phyloP scores from a whole-genome alignment of 92 coral and sea anemone genomes.

The Muricea muricata region DNA sequence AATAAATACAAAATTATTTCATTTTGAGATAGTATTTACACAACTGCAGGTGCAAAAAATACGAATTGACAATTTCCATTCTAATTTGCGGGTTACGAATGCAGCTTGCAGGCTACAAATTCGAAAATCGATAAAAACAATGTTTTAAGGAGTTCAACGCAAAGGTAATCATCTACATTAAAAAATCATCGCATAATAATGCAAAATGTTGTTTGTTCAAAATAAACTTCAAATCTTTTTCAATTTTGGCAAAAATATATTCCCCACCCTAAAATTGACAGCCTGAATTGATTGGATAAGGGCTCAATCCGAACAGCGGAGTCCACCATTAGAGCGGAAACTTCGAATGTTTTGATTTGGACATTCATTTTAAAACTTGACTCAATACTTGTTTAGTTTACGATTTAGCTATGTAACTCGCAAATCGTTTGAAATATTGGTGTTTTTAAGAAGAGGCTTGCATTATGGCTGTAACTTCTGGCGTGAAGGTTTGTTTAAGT shows the following conservation, averaged over 20 bases:
- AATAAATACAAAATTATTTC: neutral
- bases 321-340: neutral
- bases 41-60: neutral
- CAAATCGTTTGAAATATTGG: neutral
- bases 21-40: neutral
- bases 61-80: neutral
- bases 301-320: neutral
- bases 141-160: no score
- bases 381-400: neutral
- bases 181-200: neutral
- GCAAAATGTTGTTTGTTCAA: neutral
- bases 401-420: neutral
- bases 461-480: neutral
- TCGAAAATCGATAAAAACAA: neutral
- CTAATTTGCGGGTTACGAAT: neutral
- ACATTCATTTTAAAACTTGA: neutral
- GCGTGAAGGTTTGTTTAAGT: neutral
- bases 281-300: neutral
- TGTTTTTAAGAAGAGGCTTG: neutral
- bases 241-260: neutral
- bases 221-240: neutral
- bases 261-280: neutral
- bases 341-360: conserved; percentile 1
- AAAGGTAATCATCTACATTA: neutral
- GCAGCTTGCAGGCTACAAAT: neutral